phyloP scores from a whole-genome alignment of 1,140 invertebrate genomes.

The Heliconius himera region DNA sequence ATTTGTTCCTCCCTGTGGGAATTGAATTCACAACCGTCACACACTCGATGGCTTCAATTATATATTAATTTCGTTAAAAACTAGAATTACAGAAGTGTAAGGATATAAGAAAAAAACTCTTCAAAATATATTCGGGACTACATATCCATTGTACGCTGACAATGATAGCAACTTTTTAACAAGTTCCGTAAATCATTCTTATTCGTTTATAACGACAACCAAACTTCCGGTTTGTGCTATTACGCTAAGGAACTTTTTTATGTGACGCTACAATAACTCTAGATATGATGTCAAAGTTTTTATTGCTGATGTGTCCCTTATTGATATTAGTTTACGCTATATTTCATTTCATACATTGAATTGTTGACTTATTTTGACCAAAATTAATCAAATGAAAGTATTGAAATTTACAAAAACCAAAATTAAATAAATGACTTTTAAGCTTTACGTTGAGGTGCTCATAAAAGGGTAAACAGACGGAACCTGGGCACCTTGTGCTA shows the following conservation, averaged over 20 bases:
- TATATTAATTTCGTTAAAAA: neutral
- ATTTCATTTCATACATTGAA: slow-evolving; percentile 48
- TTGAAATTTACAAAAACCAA: no score
- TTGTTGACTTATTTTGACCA: slow-evolving; percentile 59
- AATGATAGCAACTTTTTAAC: slow-evolving; percentile 47
- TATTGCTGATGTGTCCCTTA: slow-evolving; percentile 53
- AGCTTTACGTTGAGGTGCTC: no score
- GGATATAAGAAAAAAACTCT: neutral
- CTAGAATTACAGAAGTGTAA: neutral
- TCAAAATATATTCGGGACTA: neutral
- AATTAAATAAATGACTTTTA: no score
- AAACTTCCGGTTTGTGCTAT: slow-evolving; percentile 58
- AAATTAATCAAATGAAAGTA: slow-evolving; percentile 15
- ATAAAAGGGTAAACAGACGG: no score
- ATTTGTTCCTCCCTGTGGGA: no score
- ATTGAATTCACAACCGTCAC: no score
- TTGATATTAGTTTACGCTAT: slow-evolving; percentile 60
- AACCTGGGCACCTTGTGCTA: no score
- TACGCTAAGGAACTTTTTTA: slow-evolving; percentile 58
- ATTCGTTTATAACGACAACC: slow-evolving; percentile 66
- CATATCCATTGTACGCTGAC: neutral
- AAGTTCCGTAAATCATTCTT: slow-evolving; percentile 69
- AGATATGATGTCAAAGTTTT: slow-evolving; percentile 65
- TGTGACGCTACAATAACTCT: slow-evolving; percentile 61
- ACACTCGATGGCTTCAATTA: no score